phyloP scores from a whole-genome alignment of 2,797 vertebrate genomes.

The Orientallactaga sibirica region DNA sequence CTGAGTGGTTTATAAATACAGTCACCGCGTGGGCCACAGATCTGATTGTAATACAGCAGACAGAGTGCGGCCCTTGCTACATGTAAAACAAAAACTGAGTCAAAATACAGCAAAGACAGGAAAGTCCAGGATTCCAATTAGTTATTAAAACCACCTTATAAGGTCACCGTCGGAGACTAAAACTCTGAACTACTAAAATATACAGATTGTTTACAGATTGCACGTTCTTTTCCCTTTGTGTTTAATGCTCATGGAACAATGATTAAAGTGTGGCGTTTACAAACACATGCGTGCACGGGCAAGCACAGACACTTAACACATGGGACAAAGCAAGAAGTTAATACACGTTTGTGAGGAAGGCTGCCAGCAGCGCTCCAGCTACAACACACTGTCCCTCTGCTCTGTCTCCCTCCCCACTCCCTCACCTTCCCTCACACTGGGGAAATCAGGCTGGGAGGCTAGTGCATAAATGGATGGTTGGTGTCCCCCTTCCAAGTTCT shows the following conservation, averaged over 20 bases:
- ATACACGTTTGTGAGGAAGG: constrained; percentile 87
- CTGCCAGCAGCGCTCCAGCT: constrained; percentile 95
- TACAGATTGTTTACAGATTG: constrained; percentile 93
- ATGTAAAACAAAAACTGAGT: constrained; percentile 67
- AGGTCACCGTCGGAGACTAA: constrained; percentile 84
- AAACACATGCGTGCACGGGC: constrained; percentile 85
- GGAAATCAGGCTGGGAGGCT: constrained; percentile 79
- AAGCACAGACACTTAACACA: constrained; percentile 76
- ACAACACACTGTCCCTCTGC: constrained; percentile 68
- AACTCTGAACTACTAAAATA: constrained; percentile 91
- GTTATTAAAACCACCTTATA: constrained; percentile 84
- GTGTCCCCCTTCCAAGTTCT: constrained; percentile 18
- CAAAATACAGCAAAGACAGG: constrained; percentile 81
- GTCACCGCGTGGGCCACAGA: constrained; percentile 79
- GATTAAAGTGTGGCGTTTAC: constrained; percentile 87
- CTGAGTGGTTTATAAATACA: constrained; percentile 88
- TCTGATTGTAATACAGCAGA: constrained; percentile 88
- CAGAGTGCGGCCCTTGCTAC: constrained; percentile 84
- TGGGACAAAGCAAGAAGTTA: constrained; percentile 78
- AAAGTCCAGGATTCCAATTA: constrained; percentile 72
- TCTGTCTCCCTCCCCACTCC: constrained; percentile 66
- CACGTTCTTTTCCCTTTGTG: constrained; percentile 92
- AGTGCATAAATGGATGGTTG: constrained; percentile 82
- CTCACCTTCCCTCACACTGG: constrained; percentile 40
- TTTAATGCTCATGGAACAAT: constrained; percentile 81